Evolutionary conservation across 1,140 invertebrate genomes (phyloP), one percentile per base, ranked within the genome.

Genomic region (Aphaenogaster ashmeadi): DNA sequence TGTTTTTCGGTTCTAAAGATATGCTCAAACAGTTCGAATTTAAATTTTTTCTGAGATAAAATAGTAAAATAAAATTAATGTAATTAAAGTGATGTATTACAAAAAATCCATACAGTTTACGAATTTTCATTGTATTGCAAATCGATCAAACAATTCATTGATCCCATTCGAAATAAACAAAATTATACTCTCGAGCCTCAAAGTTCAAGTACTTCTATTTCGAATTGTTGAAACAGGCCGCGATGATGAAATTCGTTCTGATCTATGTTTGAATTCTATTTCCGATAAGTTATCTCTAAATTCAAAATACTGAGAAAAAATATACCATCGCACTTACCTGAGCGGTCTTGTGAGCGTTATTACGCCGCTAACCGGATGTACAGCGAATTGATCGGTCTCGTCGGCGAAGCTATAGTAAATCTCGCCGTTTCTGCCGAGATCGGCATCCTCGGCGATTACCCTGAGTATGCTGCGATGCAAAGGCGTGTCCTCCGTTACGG

Each of bases 341-440:
- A 99, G 96, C 21, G 97, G 97, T 91, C 98, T 97, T 2, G 98
- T 98, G 8, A 99, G 96, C 3, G 98, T 98, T 56, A 99, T 97
- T 11, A 98, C 97, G 3, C 99, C 99, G 15, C 97, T 98, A 44
- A 98, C 98, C 13, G 99, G 98, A 95, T 99, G 98, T 80, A 99
- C 97, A 7, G 98, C 98, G 94, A 99, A 99, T 87, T 97, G 97
- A 88, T 98, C 97, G 7, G 97, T 98, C 21, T 96, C 95, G 86
- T 98, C 97, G n/a, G 96, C 96, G 90, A 99, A 98, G 94, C 98
- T 99, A 94, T 99, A 99, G 95, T 99, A 99, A 90, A 99, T 98
- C 95, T 99, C 98, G 2, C 98, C 98, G 94, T 99, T 99, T 69
- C 98, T 96, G 0, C 99, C 99, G 13, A 99, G 95, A 94, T 99